phyloP scores from a whole-genome alignment of 2,888 invertebrate genomes.

The Tachystola acroxantha region DNA sequence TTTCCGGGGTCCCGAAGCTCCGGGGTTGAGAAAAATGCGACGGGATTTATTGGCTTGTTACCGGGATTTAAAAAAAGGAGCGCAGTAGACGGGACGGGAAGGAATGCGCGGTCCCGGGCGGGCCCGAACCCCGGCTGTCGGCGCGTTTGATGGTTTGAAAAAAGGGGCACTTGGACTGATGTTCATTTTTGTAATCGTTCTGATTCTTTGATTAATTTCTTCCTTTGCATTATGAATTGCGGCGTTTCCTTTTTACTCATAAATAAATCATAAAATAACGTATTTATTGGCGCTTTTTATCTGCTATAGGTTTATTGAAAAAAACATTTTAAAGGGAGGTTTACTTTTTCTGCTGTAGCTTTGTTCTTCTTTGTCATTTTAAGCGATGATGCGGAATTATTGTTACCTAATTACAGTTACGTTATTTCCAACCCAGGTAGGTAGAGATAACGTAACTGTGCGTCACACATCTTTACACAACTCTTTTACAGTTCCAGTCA shows the following conservation, averaged over 20 bases:
- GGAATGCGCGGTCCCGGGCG: conserved; percentile 51
- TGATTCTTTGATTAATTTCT: conserved; percentile 39
- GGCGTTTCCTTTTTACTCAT: conserved; percentile 9
- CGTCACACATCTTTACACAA: no score
- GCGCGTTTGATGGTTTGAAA: conserved; percentile 53
- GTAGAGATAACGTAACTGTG: no score
- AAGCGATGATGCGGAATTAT: no score
- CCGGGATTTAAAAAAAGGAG: conserved; percentile 70
- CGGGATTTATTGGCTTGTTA: conserved; percentile 71
- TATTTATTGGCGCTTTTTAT: no score
- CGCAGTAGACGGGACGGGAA: conserved; percentile 32
- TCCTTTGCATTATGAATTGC: conserved; percentile 11
- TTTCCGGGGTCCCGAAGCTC: conserved; percentile 39
- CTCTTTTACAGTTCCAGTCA: no score
- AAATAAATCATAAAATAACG: no score
- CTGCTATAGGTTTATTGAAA: neutral
- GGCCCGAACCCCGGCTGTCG: conserved; percentile 39
- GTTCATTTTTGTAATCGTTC: conserved; percentile 63
- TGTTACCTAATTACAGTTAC: no score
- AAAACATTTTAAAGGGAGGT: neutral
- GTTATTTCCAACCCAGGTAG: no score
- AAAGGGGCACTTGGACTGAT: conserved; percentile 44
- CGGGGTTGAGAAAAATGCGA: conserved; percentile 60
- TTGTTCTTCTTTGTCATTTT: neutral
- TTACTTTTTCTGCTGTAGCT: neutral